phyloP scores from a whole-genome alignment of 2,797 vertebrate genomes.

The Loriculus beryllinus region DNA sequence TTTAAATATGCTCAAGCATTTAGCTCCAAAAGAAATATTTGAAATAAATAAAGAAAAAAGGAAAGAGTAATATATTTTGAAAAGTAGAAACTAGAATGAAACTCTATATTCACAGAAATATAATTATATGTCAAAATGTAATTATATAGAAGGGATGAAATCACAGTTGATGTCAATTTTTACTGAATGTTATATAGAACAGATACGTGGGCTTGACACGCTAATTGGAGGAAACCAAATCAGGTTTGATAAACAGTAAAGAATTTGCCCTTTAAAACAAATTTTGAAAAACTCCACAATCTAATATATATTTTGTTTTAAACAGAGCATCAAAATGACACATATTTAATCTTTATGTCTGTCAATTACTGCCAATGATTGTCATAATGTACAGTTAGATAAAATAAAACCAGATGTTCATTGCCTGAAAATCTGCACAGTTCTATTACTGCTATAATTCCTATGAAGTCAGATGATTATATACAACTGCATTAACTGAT shows the following conservation, averaged over 20 bases:
- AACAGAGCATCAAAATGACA: neutral
- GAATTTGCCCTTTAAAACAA: constrained; percentile 21
- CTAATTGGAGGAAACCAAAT: constrained; percentile 52
- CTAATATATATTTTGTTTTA: neutral
- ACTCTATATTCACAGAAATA: constrained; percentile 10
- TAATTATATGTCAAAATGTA: constrained; percentile 47
- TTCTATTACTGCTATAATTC: neutral
- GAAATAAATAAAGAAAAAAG: neutral
- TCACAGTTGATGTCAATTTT: constrained; percentile 41
- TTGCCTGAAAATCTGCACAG: neutral
- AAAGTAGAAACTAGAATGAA: constrained; percentile 5
- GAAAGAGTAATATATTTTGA: neutral
- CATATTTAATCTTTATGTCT: neutral
- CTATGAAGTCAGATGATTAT: neutral
- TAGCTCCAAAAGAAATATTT: neutral
- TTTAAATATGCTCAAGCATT: neutral
- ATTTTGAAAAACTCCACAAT: neutral
- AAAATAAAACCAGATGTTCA: neutral
- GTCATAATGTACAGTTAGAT: neutral
- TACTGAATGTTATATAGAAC: constrained; percentile 30
- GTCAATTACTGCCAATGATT: neutral
- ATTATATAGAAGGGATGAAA: constrained; percentile 56
- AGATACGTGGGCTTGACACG: constrained; percentile 44
- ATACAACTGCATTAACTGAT: neutral
- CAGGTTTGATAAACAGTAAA: constrained; percentile 30